Conservation (phyloP, 2,888 invertebrate species). For the Acleris literana region DNA sequence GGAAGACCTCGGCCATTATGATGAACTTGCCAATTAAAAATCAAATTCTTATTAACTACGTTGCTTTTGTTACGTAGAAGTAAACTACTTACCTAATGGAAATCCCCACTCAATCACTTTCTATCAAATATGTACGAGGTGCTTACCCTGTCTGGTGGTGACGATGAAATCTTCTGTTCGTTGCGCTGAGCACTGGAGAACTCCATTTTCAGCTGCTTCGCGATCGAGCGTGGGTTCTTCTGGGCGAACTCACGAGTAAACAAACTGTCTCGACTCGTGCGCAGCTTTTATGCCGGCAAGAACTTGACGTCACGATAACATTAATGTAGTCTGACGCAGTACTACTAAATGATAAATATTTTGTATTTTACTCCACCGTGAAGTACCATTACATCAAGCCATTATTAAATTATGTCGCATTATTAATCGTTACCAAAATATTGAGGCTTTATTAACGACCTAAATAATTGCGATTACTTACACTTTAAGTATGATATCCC, state of each 20-base stretch:
- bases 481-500: too few relatives aligned
- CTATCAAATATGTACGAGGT: neutral
- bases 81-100: neutral
- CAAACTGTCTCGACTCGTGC: conserved; percentile 18
- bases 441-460: neutral
- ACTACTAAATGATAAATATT: neutral
- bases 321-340: conserved; percentile 13
- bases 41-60: too few relatives aligned
- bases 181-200: conserved; percentile 13
- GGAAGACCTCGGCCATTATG: too few relatives aligned
- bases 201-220: conserved; percentile 25
- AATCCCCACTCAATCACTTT: too few relatives aligned
- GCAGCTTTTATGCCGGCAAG: conserved; percentile 31
- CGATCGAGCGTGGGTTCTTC: conserved; percentile 1
- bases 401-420: neutral
- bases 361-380: neutral
- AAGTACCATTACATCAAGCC: neutral
- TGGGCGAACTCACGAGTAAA: conserved; percentile 19
- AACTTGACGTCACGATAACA: conserved; percentile 29
- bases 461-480: neutral
- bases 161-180: conserved; percentile 27
- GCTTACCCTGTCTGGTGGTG: conserved; percentile 37
- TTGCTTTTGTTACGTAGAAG: neutral
- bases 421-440: neutral
- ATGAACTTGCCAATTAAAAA: too few relatives aligned